These are phyloP conservation scores for Scotopteryx bipunctaria DNA, from an alignment of 2,888 invertebrate species.

Conservation along the genomic window DNA sequence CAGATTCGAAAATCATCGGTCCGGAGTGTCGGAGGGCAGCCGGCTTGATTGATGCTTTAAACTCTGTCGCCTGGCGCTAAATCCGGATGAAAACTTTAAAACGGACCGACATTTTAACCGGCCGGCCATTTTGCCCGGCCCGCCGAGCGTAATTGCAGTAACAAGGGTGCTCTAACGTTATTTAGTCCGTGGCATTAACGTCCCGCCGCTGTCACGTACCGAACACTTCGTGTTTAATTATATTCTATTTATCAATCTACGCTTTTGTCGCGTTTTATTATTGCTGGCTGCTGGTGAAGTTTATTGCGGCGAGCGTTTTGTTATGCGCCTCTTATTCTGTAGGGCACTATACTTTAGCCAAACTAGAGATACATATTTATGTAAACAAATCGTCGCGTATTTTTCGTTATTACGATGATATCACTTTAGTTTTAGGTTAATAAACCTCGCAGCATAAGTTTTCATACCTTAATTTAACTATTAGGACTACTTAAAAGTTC, in stretches of 20 bases:
- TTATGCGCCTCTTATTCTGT: neutral
- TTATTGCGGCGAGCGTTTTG: slow-evolving; percentile 7
- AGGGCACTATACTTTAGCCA: too few relatives aligned
- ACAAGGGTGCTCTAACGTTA: slow-evolving; percentile 80
- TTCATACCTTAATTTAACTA: too few relatives aligned
- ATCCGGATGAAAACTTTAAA: slow-evolving; percentile 69
- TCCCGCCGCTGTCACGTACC: slow-evolving; percentile 64
- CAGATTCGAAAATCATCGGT: slow-evolving; percentile 50
- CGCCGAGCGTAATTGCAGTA: slow-evolving; percentile 69
- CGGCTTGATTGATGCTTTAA: slow-evolving; percentile 65
- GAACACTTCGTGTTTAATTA: slow-evolving; percentile 68
- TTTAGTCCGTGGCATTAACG: slow-evolving; percentile 75
- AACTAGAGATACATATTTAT: too few relatives aligned
- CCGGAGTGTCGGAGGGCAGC: slow-evolving; percentile 42
- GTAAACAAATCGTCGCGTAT: too few relatives aligned
- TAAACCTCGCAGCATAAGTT: too few relatives aligned
- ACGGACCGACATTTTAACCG: slow-evolving; percentile 62
- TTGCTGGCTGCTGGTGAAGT: slow-evolving; percentile 23
- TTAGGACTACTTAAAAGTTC: too few relatives aligned
- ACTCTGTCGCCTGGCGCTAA: slow-evolving; percentile 57
- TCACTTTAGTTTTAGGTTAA: too few relatives aligned
- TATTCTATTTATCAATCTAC: slow-evolving; percentile 66
- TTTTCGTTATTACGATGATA: too few relatives aligned
- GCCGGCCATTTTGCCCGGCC: slow-evolving; percentile 51
- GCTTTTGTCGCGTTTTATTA: slow-evolving; percentile 47